A percentile compares a stretch with the other conserved stretches of the same genome.
phyloP scores from a whole-genome alignment of 2,797 vertebrate genomes.

The Aselliscus stoliczkanus region DNA sequence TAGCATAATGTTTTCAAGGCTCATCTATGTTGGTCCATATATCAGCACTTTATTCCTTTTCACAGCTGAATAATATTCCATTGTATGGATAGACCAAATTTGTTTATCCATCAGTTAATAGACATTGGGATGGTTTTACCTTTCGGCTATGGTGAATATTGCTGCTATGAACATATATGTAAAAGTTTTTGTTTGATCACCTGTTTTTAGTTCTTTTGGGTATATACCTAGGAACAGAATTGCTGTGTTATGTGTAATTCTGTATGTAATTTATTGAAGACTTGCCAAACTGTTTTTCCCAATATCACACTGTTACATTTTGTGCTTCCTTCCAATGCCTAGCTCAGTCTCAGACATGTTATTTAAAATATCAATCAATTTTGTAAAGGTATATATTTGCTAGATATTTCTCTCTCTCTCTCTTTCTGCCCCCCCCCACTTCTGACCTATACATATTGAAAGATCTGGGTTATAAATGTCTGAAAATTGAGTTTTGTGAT shows the following conservation, averaged over 20 bases:
- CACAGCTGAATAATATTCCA: not conserved
- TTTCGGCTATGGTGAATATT: not conserved
- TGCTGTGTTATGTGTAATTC: not conserved
- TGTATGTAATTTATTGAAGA: not conserved
- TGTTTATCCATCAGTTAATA: not conserved
- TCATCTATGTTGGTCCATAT: not conserved
- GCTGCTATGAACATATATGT: not conserved
- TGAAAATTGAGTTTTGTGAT: slow-evolving; percentile 6
- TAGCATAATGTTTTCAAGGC: not conserved
- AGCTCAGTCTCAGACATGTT: not conserved
- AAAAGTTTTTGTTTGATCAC: not conserved
- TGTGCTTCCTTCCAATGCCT: not conserved
- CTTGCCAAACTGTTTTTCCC: not conserved
- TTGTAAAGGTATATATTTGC: not conserved
- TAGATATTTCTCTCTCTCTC: not conserved
- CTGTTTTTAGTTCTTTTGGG: not conserved
- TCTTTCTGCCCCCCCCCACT: no score
- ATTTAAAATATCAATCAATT: not conserved
- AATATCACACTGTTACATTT: not conserved
- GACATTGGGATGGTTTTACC: not conserved
- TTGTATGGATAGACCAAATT: not conserved
- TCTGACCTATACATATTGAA: not conserved
- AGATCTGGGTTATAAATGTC: not conserved
- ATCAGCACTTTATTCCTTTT: not conserved
- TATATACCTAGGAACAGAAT: not conserved